Conservation (phyloP, 2,113 vertebrate genomes). For the Rhynchomys soricoides region DNA sequence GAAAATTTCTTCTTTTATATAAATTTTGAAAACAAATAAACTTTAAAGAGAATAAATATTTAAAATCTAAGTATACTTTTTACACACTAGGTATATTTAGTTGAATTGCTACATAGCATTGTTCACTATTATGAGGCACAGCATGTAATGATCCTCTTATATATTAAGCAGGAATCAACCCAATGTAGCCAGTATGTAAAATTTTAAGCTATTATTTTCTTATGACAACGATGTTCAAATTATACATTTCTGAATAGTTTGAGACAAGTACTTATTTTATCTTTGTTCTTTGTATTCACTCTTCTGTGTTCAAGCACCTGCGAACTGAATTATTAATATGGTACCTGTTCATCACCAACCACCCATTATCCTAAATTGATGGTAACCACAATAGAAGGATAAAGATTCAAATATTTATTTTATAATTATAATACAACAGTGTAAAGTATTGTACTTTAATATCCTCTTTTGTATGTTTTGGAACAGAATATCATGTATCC, state of each 20-base stretch:
- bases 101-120: background rate
- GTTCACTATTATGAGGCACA: no score
- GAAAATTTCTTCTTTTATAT: background rate
- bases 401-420: background rate
- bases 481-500: background rate
- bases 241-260: background rate
- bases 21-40: background rate
- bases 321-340: background rate
- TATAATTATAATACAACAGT: background rate
- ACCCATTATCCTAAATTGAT: background rate
- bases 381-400: background rate
- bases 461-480: background rate
- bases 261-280: background rate
- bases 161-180: no score
- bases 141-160: background rate
- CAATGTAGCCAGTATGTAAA: background rate
- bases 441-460: background rate
- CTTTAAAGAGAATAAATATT: background rate
- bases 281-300: background rate
- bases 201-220: background rate
- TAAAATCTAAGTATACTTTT: background rate
- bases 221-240: background rate
- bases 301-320: background rate
- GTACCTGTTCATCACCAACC: fast-evolving
- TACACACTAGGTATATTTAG: background rate